Conservation (phyloP, 2,888 invertebrate species). For the Mythimna vitellina region DNA sequence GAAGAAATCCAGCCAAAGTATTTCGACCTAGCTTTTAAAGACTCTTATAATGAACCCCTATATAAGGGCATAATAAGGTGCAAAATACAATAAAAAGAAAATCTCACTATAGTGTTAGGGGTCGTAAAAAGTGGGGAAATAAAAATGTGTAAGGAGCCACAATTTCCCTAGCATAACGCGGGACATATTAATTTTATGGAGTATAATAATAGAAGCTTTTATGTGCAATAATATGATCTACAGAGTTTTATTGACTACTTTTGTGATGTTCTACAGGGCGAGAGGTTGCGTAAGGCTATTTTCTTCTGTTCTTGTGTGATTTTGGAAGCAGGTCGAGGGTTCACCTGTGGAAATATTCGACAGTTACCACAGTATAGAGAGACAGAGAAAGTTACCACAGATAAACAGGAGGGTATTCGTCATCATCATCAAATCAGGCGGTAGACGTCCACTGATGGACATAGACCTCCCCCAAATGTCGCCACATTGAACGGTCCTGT, state of each 20-base stretch:
- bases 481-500: too few species aligned
- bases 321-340: background rate
- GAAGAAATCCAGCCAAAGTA: background rate
- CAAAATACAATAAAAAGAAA: conserved; percentile 43
- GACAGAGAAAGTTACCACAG: too few species aligned
- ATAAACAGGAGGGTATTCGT: too few species aligned
- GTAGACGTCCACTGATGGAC: too few species aligned
- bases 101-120: conserved; percentile 43
- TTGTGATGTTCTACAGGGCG: conserved; percentile 33
- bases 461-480: too few species aligned
- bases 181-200: conserved; percentile 57
- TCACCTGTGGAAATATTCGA: too few species aligned
- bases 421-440: too few species aligned
- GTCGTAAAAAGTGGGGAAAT: conserved; percentile 45
- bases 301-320: background rate
- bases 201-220: conserved; percentile 48
- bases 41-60: conserved; percentile 1
- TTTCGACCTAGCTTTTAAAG: background rate
- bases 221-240: conserved; percentile 57
- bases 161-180: conserved; percentile 55
- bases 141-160: conserved; percentile 43
- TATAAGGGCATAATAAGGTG: conserved; percentile 31
- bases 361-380: too few species aligned
- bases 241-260: conserved; percentile 50
- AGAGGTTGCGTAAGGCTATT: background rate